Evolutionary conservation across 1,140 invertebrate species (phyloP), one percentile per base, ranked within the genome.

Genomic region (Mylabris phalerata): DNA sequence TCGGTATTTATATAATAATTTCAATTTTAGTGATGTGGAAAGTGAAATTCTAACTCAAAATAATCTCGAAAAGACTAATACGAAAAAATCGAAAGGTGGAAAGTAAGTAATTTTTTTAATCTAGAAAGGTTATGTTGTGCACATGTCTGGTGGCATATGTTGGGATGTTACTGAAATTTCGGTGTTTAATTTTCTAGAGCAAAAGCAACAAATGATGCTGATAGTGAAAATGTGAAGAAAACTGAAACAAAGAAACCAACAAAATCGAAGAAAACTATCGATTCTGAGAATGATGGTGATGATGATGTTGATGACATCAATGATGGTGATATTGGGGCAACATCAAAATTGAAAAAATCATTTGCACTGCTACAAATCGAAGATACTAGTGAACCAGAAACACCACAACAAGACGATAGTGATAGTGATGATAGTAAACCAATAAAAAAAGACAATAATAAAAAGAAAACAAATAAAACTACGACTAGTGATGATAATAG

Each of bases 401-500:
- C 76, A 50, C 76, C 79, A 48, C 52, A 64, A 54, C 27, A 48
- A 48, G 49, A 61, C 7, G 76, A 70, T 41, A 72, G 70, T 69
- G 69, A 72, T 60, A 74, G 62, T 65, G 70, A 76, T 59, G 75
- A 75, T 67, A 19, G 19, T 19, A 76, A 78, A 64, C 69, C 75
- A 49, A 73, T 76, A 59, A 78, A 76, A 57, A 80, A 80, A 64
- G 60, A 75, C 42, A 77, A 76, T 45, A 80, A 80, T 45, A 80
- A 80, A 60, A 84, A 82, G 59, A 81, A 78, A 60, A 71, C 74
- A 61, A 78, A 77, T 64, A 80, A 81, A 69, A 71, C 73, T 19
- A 19, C 19, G 19, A 19, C 19, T 52, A 72, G 73, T 59, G 67
- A 80, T 62, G 75, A 75, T 60, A 78, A 81, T 61, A 79, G 74